Evolutionary conservation across 2,797 vertebrate genomes (phyloP).

Genomic region (Gouania willdenowi): DNA sequence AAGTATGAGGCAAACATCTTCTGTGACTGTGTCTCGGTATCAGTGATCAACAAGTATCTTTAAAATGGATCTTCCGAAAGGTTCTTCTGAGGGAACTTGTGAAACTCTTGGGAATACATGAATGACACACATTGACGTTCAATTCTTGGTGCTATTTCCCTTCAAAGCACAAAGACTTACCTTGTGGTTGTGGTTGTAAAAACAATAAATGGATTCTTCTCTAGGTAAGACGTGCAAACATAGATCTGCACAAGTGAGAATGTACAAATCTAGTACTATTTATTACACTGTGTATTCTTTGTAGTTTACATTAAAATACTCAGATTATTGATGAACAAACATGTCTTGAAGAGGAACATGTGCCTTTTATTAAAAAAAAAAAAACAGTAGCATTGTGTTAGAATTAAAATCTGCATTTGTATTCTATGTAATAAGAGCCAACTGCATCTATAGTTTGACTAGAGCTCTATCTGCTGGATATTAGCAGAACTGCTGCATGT

Average conservation of each 20-base stretch:
- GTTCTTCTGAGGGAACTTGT: no score
- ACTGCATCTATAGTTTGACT: not conserved
- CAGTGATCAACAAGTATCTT: no score
- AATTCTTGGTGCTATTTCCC: conserved; percentile 2
- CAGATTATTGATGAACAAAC: conserved; percentile 5
- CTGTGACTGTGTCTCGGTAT: no score
- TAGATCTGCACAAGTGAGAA: conserved; percentile 13
- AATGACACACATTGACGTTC: not conserved
- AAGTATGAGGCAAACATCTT: no score
- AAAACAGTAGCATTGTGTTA: not conserved
- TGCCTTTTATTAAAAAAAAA: not conserved
- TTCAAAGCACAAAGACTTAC: not conserved
- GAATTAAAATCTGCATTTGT: not conserved
- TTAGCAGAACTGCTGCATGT: conserved; percentile 12
- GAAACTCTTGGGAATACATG: not conserved
- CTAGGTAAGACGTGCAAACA: conserved; percentile 31
- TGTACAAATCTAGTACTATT: no score
- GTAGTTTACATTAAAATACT: conserved; percentile 21
- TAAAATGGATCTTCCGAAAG: no score
- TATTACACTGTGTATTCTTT: conserved; percentile 39
- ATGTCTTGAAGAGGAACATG: not conserved
- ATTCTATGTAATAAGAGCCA: not conserved
- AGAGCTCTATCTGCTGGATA: conserved; percentile 43
- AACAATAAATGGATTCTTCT: no score
- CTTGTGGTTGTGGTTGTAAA: conserved; percentile 1